Conservation (phyloP, 2,113 vertebrate genomes). For the Eulacestoma nigropectus region DNA sequence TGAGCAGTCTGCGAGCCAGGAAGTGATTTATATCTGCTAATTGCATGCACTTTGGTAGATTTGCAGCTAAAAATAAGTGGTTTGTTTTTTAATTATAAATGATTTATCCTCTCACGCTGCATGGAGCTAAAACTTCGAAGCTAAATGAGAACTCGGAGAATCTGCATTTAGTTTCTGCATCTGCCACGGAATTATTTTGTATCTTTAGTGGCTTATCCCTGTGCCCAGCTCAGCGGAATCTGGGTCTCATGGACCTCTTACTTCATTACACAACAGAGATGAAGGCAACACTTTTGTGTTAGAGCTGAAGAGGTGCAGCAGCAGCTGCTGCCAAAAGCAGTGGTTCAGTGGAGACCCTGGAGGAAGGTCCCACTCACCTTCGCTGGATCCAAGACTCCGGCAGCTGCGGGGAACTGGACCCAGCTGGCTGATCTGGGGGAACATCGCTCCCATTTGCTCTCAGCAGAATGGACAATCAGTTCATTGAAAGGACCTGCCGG, state of each 20-base stretch:
- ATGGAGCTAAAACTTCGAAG: neutral
- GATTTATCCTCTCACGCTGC: conserved; percentile 8
- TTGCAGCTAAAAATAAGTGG: conserved; percentile 60
- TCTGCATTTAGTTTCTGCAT: neutral
- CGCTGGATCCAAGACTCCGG: neutral
- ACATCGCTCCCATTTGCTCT: neutral
- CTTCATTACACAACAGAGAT: neutral
- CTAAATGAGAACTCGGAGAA: neutral
- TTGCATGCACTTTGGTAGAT: conserved; percentile 58
- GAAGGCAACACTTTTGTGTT: neutral
- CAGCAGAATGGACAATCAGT: neutral
- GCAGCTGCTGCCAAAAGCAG: neutral
- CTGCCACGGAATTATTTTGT: neutral
- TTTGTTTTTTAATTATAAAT: conserved; percentile 49
- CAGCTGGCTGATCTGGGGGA: neutral
- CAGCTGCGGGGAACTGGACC: neutral
- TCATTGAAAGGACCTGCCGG: neutral
- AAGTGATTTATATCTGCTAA: conserved; percentile 64
- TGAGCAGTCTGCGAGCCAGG: conserved; percentile 53
- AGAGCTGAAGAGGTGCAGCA: neutral
- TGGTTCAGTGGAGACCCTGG: neutral
- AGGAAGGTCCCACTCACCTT: neutral
- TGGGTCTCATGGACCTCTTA: neutral
- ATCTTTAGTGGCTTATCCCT: neutral
- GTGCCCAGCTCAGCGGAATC: neutral